phyloP scores from a whole-genome alignment of 2,888 invertebrate genomes.

The Sesia apiformis region DNA sequence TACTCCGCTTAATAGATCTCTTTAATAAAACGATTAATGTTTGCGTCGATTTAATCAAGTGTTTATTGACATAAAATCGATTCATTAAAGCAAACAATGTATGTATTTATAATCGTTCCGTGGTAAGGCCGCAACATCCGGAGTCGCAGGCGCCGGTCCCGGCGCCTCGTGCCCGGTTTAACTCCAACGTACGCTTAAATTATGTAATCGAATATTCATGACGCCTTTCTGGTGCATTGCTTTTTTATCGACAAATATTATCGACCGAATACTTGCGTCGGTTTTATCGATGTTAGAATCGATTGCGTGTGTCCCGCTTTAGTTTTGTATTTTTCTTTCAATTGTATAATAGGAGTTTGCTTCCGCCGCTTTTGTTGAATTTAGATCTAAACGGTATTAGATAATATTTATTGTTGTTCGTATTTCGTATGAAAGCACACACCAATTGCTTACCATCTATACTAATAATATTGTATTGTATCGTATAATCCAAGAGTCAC shows the following conservation, averaged over 20 bases:
- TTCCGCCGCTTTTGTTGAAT: constrained; percentile 4
- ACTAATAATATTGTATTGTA: neutral
- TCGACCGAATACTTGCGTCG: constrained; percentile 9
- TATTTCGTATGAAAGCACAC: neutral
- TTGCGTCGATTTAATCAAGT: too few relatives aligned
- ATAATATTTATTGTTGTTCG: neutral
- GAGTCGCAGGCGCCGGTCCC: constrained; percentile 31
- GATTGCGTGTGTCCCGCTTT: constrained; percentile 17
- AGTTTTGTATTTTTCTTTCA: neutral
- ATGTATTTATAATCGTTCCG: constrained; percentile 6
- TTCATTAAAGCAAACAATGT: too few relatives aligned
- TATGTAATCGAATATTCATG: constrained; percentile 56
- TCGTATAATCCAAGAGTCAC: constrained; percentile 1
- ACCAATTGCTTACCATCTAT: neutral
- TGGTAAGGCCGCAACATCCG: constrained; percentile 18
- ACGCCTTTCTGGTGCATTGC: constrained; percentile 33
- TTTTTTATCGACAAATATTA: constrained; percentile 23
- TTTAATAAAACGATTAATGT: too few relatives aligned
- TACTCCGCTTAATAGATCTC: too few relatives aligned
- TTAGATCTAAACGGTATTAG: neutral
- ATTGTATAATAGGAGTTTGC: neutral
- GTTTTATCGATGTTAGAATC: constrained; percentile 30
- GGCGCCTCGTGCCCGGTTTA: constrained; percentile 6
- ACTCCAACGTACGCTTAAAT: constrained; percentile 30
- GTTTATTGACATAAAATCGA: too few relatives aligned